phyloP scores from a whole-genome alignment of 1,140 invertebrate genomes.

The Oryzaephilus surinamensis region DNA sequence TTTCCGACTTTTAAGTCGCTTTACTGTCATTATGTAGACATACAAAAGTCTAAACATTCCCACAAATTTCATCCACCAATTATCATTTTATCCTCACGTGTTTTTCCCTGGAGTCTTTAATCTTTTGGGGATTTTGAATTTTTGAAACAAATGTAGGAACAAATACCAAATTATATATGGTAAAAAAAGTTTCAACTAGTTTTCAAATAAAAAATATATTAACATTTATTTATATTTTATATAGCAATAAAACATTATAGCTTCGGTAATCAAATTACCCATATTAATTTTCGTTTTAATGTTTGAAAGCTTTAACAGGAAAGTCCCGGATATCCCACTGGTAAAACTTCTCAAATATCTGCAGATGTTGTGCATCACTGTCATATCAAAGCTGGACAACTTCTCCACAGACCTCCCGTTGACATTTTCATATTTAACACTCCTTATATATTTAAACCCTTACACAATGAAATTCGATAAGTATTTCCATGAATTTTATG shows the following conservation, averaged over 20 bases:
- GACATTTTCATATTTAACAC: too few species aligned
- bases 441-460: too few species aligned
- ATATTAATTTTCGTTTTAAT: too few species aligned
- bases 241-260: too few species aligned
- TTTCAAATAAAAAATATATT: not conserved
- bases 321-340: conserved; percentile 17
- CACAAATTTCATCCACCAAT: conserved; percentile 7
- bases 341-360: conserved; percentile 13
- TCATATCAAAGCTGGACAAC: conserved; percentile 19
- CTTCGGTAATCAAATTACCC: too few species aligned
- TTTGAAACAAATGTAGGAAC: not conserved
- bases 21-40: conserved; percentile 7
- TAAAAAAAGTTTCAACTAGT: not conserved
- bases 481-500: too few species aligned
- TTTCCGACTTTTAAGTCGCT: conserved; percentile 13
- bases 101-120: too few species aligned
- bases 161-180: not conserved
- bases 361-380: conserved; percentile 18
- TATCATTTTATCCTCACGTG: not conserved
- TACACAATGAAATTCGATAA: too few species aligned
- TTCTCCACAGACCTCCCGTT: conserved; percentile 13
- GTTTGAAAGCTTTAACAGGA: too few species aligned
- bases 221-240: not conserved
- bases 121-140: too few species aligned
- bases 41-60: conserved; percentile 18